Conservation (phyloP, 2,797 vertebrate species). For the Cebuella pygmaea region DNA sequence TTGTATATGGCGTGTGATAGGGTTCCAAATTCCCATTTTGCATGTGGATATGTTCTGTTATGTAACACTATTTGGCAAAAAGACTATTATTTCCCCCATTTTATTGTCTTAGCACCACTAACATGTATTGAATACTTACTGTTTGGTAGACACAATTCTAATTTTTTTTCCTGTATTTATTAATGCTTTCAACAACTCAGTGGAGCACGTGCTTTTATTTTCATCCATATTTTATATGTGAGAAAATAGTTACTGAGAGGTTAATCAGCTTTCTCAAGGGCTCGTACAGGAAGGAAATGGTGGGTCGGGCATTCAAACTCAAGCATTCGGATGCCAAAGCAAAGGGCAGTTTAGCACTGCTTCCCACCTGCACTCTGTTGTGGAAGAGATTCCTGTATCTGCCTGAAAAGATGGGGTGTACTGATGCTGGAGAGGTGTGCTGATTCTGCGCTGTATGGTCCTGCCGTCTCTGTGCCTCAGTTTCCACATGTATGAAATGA, state of each 20-base stretch:
- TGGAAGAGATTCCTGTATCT: neutral
- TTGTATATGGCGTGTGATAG: neutral
- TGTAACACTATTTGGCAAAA: neutral
- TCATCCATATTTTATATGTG: neutral
- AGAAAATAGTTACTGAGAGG: neutral
- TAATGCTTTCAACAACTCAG: neutral
- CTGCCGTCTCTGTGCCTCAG: neutral
- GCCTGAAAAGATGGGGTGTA: neutral
- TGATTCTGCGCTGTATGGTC: neutral
- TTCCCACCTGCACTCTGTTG: neutral
- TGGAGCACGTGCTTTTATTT: neutral
- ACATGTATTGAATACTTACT: neutral
- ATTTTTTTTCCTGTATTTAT: neutral
- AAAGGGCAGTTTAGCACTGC: fast-evolving
- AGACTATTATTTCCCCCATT: neutral
- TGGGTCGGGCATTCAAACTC: neutral
- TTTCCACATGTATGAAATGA: neutral
- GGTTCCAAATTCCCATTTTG: neutral
- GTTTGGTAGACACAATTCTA: neutral
- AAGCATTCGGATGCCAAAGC: neutral
- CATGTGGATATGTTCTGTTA: neutral
- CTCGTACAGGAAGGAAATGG: neutral
- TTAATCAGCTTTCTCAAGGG: neutral
- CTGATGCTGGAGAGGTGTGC: neutral
- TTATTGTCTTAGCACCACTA: neutral